Percentiles rank a stretch among this genome's conserved stretches.
Evolutionary conservation across 2,113 vertebrate genomes (phyloP).

Genomic region (Conger conger): DNA sequence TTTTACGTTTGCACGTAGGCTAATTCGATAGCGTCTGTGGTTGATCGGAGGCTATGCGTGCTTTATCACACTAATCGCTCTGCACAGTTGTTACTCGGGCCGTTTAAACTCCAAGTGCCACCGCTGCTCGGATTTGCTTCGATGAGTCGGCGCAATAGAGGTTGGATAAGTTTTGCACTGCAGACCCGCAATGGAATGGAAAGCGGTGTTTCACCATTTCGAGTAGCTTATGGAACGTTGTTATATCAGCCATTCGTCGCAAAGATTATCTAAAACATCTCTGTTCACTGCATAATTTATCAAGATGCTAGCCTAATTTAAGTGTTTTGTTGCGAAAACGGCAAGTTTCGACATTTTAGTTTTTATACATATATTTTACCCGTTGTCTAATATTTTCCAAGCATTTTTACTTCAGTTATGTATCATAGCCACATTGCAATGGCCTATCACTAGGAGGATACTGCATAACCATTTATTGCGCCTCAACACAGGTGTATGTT

Average conservation of each 20-base stretch:
- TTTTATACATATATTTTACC: not conserved
- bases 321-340: not conserved
- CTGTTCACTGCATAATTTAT: not conserved
- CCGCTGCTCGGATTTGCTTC: not conserved
- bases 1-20: not conserved
- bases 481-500: not conserved
- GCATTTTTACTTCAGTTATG: not conserved
- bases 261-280: not conserved
- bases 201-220: not conserved
- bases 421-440: not conserved
- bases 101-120: not conserved
- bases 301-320: not conserved
- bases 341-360: not conserved
- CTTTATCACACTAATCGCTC: not conserved
- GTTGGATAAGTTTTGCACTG: not conserved
- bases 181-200: not conserved
- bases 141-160: slow-evolving; percentile 20
- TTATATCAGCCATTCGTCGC: not conserved
- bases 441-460: not conserved
- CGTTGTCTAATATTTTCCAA: not conserved
- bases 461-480: not conserved
- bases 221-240: not conserved
- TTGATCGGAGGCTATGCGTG: not conserved
- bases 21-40: not conserved
- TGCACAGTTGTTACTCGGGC: not conserved